phyloP scores from a whole-genome alignment of 2,113 vertebrate genomes.

The Glaucidium brasilianum region DNA sequence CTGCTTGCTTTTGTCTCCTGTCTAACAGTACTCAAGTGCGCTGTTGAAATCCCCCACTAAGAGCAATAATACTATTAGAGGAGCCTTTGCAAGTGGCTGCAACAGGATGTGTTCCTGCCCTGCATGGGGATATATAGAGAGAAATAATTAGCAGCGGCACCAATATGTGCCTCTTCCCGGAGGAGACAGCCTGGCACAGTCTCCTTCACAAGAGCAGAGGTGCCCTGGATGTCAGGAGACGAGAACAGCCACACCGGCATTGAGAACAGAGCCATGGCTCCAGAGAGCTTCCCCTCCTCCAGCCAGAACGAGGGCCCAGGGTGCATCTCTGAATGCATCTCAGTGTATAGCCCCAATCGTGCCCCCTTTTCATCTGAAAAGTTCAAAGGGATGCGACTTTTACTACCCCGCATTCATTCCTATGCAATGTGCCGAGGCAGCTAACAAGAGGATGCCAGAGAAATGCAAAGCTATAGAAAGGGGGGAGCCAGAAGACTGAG shows the following conservation, averaged over 20 bases:
- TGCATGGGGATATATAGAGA: not conserved
- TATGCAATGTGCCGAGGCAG: not conserved
- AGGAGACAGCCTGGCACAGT: not conserved
- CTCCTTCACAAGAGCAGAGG: not conserved
- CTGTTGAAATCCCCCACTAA: not conserved
- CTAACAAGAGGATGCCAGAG: not conserved
- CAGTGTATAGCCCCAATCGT: fast-evolving
- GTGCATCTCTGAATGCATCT: not conserved
- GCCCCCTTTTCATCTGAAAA: not conserved
- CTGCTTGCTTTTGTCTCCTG: not conserved
- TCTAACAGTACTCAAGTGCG: not conserved
- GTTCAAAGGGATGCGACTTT: not conserved
- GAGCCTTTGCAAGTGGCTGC: not conserved
- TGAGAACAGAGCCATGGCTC: fast-evolving
- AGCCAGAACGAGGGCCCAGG: not conserved
- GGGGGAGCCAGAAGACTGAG: not conserved
- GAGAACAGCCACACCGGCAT: not conserved
- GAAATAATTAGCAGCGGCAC: not conserved
- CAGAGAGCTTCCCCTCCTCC: not conserved
- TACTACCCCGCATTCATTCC: not conserved
- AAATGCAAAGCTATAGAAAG: not conserved
- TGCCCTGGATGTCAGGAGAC: not conserved
- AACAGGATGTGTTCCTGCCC: not conserved
- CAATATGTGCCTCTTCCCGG: not conserved
- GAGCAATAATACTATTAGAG: not conserved